Conservation (phyloP, 2,113 vertebrate species). For the Malaclemys terrapin region DNA sequence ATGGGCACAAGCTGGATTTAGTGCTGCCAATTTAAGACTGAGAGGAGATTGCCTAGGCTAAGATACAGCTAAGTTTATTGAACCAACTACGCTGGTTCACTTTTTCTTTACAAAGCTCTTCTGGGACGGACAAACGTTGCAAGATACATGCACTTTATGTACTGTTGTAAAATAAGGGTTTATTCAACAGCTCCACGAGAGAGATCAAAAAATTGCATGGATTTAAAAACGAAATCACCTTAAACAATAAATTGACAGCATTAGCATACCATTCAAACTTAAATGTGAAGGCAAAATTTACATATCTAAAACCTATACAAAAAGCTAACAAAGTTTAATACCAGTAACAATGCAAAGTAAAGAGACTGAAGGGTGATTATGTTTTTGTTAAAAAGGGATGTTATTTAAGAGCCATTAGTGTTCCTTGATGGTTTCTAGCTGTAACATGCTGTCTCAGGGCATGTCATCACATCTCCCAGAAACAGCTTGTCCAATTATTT, state of each 20-base stretch:
- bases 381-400: fast-evolving
- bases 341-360: neutral
- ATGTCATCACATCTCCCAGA: neutral
- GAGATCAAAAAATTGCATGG: neutral
- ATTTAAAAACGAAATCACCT: neutral
- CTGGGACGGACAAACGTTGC: neutral
- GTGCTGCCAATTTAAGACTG: neutral
- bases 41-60: neutral
- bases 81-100: neutral
- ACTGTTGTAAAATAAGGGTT: neutral
- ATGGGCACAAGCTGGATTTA: neutral
- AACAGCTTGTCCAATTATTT: neutral
- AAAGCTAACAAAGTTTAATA: neutral
- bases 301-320: neutral
- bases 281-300: neutral
- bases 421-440: neutral
- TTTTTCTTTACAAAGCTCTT: neutral
- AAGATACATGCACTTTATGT: neutral
- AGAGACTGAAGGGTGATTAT: neutral
- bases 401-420: neutral
- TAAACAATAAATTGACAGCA: neutral
- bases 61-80: neutral
- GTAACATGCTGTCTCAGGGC: neutral
- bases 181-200: neutral
- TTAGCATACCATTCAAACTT: neutral